A percentile compares a stretch with the other conserved stretches of the same genome.
Evolutionary conservation across 2,797 vertebrate genomes (phyloP).

Genomic region (Nasua narica): DNA sequence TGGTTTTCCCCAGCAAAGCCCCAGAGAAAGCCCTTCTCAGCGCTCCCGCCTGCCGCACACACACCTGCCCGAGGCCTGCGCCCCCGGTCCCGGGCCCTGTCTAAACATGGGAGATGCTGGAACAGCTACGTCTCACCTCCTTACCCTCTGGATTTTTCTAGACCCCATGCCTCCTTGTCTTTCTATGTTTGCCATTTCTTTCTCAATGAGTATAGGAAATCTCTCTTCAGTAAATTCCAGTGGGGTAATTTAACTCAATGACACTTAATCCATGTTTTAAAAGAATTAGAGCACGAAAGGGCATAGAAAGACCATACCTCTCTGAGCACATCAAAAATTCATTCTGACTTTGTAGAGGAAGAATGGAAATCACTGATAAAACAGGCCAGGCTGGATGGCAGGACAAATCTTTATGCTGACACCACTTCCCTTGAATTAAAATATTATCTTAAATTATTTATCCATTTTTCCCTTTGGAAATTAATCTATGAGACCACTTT

Average conservation of each 20-base stretch:
- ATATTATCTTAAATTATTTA: not conserved
- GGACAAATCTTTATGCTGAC: not conserved
- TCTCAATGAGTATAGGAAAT: conserved; percentile 40
- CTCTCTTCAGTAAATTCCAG: conserved; percentile 42
- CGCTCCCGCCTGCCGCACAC: accelerated
- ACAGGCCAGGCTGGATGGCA: not conserved
- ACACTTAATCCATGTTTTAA: conserved; percentile 59
- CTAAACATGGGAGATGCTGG: not conserved
- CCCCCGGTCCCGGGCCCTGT: accelerated
- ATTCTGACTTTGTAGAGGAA: conserved; percentile 48
- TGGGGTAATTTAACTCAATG: conserved; percentile 52
- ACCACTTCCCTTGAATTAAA: not conserved
- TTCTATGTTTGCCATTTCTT: conserved; percentile 42
- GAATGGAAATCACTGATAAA: not conserved
- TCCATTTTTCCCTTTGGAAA: not conserved
- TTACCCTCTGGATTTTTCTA: not conserved
- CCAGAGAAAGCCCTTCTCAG: not conserved
- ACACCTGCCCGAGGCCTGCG: accelerated
- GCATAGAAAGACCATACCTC: not conserved
- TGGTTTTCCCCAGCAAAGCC: not conserved
- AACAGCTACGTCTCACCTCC: not conserved
- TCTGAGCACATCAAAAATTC: not conserved
- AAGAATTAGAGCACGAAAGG: not conserved
- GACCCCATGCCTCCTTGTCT: not conserved
- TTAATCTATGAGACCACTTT: not conserved